Conservation (phyloP, 2,797 vertebrate species). For the Nasua narica region DNA sequence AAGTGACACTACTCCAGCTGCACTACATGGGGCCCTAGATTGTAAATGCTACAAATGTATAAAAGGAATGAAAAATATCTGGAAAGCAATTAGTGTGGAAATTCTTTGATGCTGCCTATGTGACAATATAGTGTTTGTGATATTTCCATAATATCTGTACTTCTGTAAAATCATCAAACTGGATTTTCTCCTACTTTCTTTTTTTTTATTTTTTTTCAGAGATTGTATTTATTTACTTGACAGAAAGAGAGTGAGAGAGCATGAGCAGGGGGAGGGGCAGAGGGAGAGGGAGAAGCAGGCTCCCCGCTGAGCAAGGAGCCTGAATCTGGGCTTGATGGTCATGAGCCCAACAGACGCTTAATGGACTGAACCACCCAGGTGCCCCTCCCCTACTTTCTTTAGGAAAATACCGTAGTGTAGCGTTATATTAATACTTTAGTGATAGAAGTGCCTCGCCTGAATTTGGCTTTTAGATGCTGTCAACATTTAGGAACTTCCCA, state of each 20-base stretch:
- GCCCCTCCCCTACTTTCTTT: background rate
- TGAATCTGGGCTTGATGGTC: no score
- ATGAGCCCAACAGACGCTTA: background rate
- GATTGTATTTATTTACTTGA: background rate
- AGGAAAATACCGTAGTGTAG: background rate
- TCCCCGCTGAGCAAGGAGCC: background rate
- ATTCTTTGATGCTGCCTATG: background rate
- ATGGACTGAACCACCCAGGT: background rate
- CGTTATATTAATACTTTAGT: background rate
- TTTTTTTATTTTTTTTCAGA: background rate
- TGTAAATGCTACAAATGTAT: background rate
- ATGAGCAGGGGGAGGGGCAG: background rate
- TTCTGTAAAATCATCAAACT: background rate
- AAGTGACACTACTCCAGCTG: background rate
- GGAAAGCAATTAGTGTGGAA: background rate
- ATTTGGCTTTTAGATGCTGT: background rate
- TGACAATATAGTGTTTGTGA: background rate
- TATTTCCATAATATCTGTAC: background rate
- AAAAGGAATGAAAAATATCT: background rate
- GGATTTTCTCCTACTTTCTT: background rate
- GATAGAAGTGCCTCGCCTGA: background rate
- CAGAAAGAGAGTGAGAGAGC: no score
- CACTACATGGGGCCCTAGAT: background rate
- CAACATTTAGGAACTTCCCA: background rate
- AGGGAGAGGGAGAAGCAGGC: background rate